Evolutionary conservation across 2,113 vertebrate genomes (phyloP).

Genomic region (Pseudolaguvia tuberculata): DNA sequence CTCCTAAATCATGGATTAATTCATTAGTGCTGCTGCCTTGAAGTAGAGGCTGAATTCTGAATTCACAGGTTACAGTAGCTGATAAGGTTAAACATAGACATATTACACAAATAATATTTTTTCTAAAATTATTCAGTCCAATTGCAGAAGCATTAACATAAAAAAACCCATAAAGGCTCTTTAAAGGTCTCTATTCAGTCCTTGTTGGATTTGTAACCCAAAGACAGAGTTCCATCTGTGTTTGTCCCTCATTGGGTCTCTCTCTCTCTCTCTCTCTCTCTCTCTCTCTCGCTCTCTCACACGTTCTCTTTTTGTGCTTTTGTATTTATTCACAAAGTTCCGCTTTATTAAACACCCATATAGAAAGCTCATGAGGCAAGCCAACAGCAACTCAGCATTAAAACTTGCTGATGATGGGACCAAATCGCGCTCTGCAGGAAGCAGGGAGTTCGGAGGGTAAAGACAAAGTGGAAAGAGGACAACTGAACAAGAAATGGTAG

Average conservation of each 20-base stretch:
- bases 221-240: conserved; percentile 20
- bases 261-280: no score
- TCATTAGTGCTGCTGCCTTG: conserved; percentile 56
- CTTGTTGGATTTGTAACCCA: conserved; percentile 20
- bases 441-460: neutral
- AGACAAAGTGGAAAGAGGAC: neutral
- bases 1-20: conserved; percentile 65
- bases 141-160: conserved; percentile 19
- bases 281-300: neutral
- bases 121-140: conserved; percentile 16
- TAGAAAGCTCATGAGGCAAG: conserved; percentile 13
- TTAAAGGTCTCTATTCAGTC: conserved; percentile 21
- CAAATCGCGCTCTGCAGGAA: conserved; percentile 12
- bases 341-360: conserved; percentile 18
- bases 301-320: conserved; percentile 29
- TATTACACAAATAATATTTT: conserved; percentile 58
- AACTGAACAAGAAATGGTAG: conserved; percentile 37
- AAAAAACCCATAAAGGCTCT: neutral
- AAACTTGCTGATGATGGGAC: conserved; percentile 26
- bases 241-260: conserved; percentile 15
- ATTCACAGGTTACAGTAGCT: conserved; percentile 39
- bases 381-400: conserved; percentile 17
- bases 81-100: conserved; percentile 46
- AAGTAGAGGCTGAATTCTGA: conserved; percentile 45
- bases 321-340: conserved; percentile 28